These are phyloP conservation scores for Crotalus viridis DNA, from an alignment of 2,113 vertebrate genomes.

Conservation along the genomic window DNA sequence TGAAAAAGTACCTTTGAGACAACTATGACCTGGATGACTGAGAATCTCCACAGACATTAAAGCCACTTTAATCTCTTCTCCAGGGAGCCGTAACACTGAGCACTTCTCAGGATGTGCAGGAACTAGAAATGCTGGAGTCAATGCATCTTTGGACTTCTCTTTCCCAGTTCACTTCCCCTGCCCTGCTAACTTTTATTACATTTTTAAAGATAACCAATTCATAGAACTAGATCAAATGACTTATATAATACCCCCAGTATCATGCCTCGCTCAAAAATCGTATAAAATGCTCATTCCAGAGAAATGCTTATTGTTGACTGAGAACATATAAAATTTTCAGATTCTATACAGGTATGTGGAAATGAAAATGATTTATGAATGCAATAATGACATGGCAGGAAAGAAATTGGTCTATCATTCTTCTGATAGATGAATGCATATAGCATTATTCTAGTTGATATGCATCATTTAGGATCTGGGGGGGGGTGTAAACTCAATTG, in stretches of 20 bases:
- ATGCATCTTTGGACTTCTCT: background rate
- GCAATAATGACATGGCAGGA: background rate
- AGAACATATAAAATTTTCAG: background rate
- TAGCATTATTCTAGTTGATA: background rate
- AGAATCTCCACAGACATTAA: background rate
- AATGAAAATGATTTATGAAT: background rate
- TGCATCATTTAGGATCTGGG: background rate
- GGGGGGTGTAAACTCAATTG: background rate
- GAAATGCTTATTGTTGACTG: background rate
- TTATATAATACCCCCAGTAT: background rate
- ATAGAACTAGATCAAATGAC: background rate
- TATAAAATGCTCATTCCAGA: background rate
- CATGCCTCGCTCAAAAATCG: background rate
- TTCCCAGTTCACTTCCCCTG: background rate
- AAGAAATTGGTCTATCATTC: background rate
- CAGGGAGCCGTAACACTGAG: background rate
- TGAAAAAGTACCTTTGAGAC: background rate
- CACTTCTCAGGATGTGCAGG: background rate
- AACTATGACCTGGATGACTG: background rate
- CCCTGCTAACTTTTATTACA: background rate
- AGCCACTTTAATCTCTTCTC: background rate
- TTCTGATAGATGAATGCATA: background rate
- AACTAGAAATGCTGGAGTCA: background rate
- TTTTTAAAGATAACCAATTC: background rate
- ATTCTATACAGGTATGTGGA: background rate